phyloP scores from a whole-genome alignment of 2,113 vertebrate genomes.

The Odontophorus gujanensis region DNA sequence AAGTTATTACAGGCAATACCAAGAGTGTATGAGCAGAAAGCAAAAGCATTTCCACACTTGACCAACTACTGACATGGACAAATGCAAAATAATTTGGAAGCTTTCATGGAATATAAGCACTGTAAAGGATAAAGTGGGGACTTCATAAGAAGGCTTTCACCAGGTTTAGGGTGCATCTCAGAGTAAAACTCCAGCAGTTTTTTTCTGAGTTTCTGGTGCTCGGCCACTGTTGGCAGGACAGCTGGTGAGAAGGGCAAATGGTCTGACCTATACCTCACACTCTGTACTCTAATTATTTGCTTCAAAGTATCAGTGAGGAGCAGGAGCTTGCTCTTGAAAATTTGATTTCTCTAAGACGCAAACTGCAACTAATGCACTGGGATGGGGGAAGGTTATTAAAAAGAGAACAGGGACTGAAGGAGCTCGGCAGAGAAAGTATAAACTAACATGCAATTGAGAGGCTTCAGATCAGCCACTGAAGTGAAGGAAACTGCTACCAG shows the following conservation, averaged over 20 bases:
- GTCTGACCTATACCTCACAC: fast-evolving
- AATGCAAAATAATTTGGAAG: not conserved
- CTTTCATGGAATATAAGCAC: not conserved
- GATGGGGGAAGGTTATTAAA: not conserved
- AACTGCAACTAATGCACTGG: fast-evolving
- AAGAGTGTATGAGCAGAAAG: not conserved
- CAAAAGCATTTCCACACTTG: not conserved
- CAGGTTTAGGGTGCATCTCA: not conserved
- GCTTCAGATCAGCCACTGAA: not conserved
- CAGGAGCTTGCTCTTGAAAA: not conserved
- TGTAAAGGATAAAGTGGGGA: not conserved
- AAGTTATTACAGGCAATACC: not conserved
- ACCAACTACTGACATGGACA: not conserved
- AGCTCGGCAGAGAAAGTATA: not conserved
- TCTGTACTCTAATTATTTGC: not conserved
- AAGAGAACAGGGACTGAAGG: not conserved
- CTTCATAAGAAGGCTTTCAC: not conserved
- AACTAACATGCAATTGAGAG: not conserved
- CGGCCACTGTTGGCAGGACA: not conserved
- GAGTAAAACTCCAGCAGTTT: not conserved
- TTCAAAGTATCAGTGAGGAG: not conserved
- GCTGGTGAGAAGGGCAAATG: not conserved
- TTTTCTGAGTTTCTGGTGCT: not conserved
- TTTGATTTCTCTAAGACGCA: not conserved
- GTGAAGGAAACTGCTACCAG: not conserved